Evolutionary conservation across 2,113 vertebrate genomes (phyloP).

Genomic region (Leiothrix lutea): DNA sequence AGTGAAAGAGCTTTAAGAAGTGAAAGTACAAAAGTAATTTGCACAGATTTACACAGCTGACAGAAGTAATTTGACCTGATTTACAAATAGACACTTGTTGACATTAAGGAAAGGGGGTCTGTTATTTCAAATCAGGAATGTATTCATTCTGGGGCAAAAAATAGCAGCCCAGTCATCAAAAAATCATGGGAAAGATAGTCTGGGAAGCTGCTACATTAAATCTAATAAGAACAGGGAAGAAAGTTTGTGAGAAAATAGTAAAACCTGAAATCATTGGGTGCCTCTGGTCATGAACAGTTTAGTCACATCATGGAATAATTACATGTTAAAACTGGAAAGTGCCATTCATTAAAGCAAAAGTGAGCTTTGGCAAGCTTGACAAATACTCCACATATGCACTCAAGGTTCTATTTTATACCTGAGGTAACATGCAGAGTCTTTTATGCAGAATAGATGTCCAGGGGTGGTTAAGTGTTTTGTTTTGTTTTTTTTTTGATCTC

Average conservation of each 20-base stretch:
- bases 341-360: background rate
- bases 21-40: background rate
- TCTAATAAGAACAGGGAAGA: background rate
- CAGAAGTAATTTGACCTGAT: background rate
- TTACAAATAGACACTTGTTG: background rate
- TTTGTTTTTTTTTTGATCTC: background rate
- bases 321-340: background rate
- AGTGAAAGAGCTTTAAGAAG: background rate
- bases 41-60: background rate
- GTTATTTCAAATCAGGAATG: background rate
- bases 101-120: background rate
- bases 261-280: background rate
- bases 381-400: background rate
- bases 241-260: background rate
- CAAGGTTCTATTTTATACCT: background rate
- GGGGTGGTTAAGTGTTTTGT: fast-evolving
- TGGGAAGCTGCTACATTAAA: background rate
- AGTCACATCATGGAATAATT: background rate
- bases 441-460: background rate
- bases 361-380: background rate
- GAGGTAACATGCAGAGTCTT: background rate
- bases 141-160: background rate
- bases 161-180: background rate
- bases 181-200: background rate
- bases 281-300: background rate